Conservation (phyloP, 2,888 invertebrate genomes). For the Pseudoips prasinana region DNA sequence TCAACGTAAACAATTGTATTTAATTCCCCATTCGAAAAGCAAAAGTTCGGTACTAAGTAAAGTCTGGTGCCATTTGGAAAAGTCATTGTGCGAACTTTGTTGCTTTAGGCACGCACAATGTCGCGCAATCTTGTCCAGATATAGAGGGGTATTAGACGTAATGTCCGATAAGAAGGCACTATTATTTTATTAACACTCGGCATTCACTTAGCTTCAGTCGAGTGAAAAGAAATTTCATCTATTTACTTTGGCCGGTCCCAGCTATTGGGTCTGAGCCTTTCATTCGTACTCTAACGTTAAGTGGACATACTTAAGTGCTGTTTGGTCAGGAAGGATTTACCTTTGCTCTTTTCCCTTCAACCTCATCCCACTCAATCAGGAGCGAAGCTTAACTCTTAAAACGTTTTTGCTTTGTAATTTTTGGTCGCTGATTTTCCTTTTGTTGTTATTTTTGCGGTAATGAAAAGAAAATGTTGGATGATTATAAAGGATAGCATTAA, state of each 20-base stretch:
- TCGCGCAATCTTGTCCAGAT: slow-evolving; percentile 19
- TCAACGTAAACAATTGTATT: slow-evolving; percentile 23
- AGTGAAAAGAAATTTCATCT: slow-evolving; percentile 61
- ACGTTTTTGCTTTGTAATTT: slow-evolving; percentile 55
- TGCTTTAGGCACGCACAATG: slow-evolving; percentile 14
- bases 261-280: slow-evolving; percentile 49
- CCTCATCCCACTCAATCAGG: slow-evolving; percentile 71
- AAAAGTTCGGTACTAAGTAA: slow-evolving; percentile 18
- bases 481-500: slow-evolving; percentile 3
- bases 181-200: slow-evolving; percentile 43
- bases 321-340: slow-evolving; percentile 78
- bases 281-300: slow-evolving; percentile 64
- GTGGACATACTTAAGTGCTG: slow-evolving; percentile 77
- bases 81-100: slow-evolving; percentile 21
- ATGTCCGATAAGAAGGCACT: slow-evolving; percentile 26
- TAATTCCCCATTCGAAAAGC: slow-evolving; percentile 20
- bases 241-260: slow-evolving; percentile 59
- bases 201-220: slow-evolving; percentile 37
- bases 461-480: slow-evolving; percentile 10
- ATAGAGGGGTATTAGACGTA: slow-evolving; percentile 13
- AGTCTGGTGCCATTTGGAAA: slow-evolving; percentile 19
- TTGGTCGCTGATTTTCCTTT: slow-evolving; percentile 31
- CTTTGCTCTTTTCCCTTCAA: slow-evolving; percentile 72
- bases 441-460: slow-evolving; percentile 21
- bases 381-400: slow-evolving; percentile 51